Percentiles rank a stretch among this genome's conserved stretches.
phyloP scores from a whole-genome alignment of 2,113 vertebrate species.

The Cairina moschata region DNA sequence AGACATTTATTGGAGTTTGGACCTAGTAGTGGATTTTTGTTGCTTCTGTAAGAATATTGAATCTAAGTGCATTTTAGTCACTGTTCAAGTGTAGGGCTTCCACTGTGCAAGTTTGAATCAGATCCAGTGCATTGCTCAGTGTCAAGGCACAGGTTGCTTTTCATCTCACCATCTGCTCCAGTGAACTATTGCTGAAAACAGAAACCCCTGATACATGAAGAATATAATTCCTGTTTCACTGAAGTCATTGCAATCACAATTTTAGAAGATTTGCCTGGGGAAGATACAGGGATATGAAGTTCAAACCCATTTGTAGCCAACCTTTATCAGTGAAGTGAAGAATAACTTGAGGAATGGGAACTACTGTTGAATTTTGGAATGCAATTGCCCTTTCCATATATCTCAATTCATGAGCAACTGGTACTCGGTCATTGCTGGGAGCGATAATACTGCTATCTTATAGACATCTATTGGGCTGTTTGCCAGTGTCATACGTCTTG shows the following conservation, averaged over 20 bases:
- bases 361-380: not conserved
- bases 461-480: not conserved
- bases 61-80: not conserved
- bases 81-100: not conserved
- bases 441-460: fast-evolving
- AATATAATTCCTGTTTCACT: not conserved
- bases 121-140: not conserved
- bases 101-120: not conserved
- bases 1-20: not conserved
- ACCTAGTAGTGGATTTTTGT: not conserved
- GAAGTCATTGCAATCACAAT: not conserved
- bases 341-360: not conserved
- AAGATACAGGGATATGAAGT: not conserved
- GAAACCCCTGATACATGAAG: not conserved
- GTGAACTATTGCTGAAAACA: not conserved
- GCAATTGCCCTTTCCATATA: not conserved
- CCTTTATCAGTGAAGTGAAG: not conserved
- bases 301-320: not conserved
- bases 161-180: slow-evolving; percentile 20
- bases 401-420: not conserved
- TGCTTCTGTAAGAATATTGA: not conserved
- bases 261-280: not conserved
- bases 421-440: not conserved
- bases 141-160: not conserved
- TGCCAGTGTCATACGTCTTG: not conserved